Base-by-base conservation (phyloP, 1,140 invertebrate genomes). In the Lethrus apterus region DNA sequence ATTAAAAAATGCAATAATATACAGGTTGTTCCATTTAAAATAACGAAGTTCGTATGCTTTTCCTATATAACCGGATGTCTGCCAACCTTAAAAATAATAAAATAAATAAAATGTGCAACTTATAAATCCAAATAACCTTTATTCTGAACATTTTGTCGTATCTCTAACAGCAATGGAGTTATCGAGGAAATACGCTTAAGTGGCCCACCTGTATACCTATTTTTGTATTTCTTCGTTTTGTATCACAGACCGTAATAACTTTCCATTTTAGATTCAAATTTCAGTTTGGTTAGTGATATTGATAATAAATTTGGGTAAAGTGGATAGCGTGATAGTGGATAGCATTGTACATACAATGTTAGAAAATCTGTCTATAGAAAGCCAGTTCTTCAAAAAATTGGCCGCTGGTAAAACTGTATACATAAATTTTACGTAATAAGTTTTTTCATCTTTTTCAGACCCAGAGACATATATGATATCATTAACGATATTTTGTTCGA, bases 231-330 rank as follows among this genome's bases (percentile, higher is more conserved):
- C 5, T 26, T 5, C 24, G 24, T 10, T 26, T 4, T 4, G 4
- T 26, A 26, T 26, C 4, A 26, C 10, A 26, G 24, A 4, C 24
- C 10, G 4, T 26, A 26, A 26, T 26, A 10, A n/a, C n/a, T n/a
- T n/a, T n/a, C n/a, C n/a, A 13, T 34, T 34, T 9, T 21, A 38
- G 35, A 38, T 38, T 23, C 35, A 38, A 38, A 23, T n/a, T 19
- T 7, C 35, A 23, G n/a, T 38, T 38, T 38, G 35, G 18, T 21
- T 38, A 21, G 24, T 38, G 35, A 38, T 38, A 10, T 38, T n/a
- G 10, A 10, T 38, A 20, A 19, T 38, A 14, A 23, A 21, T 11
- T 21, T 38, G 10, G 20, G 24, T 11, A 38, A 38, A 4, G 20
- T 38, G n/a, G 2, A 38, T 3, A 21, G 24, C n/a, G 35, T 38